These are phyloP conservation scores for Syrrhaptes paradoxus DNA, from an alignment of 2,113 vertebrate species.

Conservation along the genomic window DNA sequence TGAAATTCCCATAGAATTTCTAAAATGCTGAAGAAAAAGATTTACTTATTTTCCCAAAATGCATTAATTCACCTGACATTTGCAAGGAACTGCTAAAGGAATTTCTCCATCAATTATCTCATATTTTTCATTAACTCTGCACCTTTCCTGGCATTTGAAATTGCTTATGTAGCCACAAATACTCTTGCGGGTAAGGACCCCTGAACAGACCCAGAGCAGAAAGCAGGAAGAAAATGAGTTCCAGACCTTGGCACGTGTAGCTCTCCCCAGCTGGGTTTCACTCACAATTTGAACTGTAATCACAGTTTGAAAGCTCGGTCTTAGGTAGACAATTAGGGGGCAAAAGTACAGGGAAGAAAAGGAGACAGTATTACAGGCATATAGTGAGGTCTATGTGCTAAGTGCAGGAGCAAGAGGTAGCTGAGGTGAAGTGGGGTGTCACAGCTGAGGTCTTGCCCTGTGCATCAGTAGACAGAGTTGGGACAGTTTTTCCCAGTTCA, in stretches of 20 bases:
- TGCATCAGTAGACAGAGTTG: fast-evolving
- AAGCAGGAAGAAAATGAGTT: neutral
- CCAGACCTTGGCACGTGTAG: neutral
- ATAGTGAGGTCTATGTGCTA: neutral
- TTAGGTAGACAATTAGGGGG: neutral
- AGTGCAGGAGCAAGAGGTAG: neutral
- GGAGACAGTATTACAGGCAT: neutral
- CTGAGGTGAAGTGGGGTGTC: neutral
- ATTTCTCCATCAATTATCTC: neutral
- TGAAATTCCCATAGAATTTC: neutral
- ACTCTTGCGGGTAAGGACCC: neutral
- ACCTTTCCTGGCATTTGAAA: neutral
- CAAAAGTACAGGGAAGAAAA: neutral
- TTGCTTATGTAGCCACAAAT: neutral
- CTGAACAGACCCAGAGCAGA: neutral
- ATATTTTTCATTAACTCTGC: neutral
- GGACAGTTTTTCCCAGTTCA: neutral
- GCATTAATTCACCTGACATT: neutral
- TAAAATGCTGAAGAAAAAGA: neutral
- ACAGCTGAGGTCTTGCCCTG: neutral
- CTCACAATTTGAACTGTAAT: neutral
- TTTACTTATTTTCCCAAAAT: neutral
- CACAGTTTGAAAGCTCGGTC: neutral
- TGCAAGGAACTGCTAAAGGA: neutral
- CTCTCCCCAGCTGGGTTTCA: neutral